A percentile compares a stretch with the other conserved stretches of the same genome.
These are phyloP conservation scores for Oryzias javanicus DNA, from an alignment of 2,113 vertebrate genomes.

Conservation along the genomic window DNA sequence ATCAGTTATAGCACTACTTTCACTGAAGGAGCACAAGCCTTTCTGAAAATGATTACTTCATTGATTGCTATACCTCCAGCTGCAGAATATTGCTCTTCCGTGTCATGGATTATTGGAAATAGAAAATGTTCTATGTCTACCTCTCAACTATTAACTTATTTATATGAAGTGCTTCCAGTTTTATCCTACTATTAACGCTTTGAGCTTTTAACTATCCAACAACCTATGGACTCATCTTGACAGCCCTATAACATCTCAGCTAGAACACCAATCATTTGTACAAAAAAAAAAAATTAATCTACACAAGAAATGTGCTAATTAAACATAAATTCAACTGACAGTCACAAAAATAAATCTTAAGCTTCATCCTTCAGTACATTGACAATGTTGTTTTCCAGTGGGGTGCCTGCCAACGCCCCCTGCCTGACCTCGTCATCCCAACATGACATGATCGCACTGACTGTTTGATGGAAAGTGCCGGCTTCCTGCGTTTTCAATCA, in stretches of 20 bases:
- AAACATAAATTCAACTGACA: conserved; percentile 21
- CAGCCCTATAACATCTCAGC: background rate
- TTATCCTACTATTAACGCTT: background rate
- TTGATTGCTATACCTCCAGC: conserved; percentile 3
- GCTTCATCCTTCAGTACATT: conserved; percentile 51
- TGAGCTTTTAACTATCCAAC: background rate
- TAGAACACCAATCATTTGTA: background rate
- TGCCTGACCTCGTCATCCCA: conserved; percentile 57
- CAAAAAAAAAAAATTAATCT: conserved; percentile 5
- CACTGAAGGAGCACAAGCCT: conserved; percentile 1
- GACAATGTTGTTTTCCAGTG: conserved; percentile 46
- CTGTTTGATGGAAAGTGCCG: conserved; percentile 19
- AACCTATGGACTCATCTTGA: background rate
- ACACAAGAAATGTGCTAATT: conserved; percentile 7
- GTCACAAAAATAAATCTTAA: conserved; percentile 20
- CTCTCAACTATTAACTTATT: background rate
- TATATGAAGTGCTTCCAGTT: background rate
- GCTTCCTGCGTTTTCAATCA: conserved; percentile 8
- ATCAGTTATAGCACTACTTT: conserved; percentile 12
- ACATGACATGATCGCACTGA: conserved; percentile 39
- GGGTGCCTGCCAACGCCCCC: conserved; percentile 39
- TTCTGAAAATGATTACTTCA: conserved; percentile 1
- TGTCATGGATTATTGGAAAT: conserved; percentile 2
- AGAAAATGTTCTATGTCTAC: background rate
- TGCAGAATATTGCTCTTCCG: background rate